phyloP scores from a whole-genome alignment of 1,140 invertebrate genomes.

The Diachasmimorpha longicaudata region DNA sequence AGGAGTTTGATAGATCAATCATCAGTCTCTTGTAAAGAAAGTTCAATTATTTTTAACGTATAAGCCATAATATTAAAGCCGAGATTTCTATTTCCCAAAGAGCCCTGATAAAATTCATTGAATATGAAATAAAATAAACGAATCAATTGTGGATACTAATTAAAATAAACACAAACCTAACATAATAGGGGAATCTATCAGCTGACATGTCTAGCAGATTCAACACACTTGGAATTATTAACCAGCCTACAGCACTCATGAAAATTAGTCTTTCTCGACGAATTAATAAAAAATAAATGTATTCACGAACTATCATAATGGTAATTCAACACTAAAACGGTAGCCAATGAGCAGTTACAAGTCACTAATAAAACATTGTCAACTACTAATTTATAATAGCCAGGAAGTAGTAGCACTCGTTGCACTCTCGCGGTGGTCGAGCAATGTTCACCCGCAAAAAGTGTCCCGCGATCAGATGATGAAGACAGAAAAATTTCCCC shows the following conservation, averaged over 20 bases:
- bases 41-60: too few relatives aligned
- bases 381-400: too few relatives aligned
- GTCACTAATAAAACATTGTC: too few relatives aligned
- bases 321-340: too few relatives aligned
- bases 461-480: slow-evolving; percentile 59
- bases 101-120: too few relatives aligned
- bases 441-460: slow-evolving; percentile 60
- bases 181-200: background rate
- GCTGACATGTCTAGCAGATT: background rate
- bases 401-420: slow-evolving; percentile 32
- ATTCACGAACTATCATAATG: too few relatives aligned
- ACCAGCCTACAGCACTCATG: background rate
- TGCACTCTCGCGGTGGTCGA: slow-evolving; percentile 55
- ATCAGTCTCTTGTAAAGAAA: too few relatives aligned
- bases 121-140: background rate
- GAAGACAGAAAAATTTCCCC: slow-evolving; percentile 13
- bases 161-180: background rate
- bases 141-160: background rate
- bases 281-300: too few relatives aligned
- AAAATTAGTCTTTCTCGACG: background rate
- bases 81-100: too few relatives aligned
- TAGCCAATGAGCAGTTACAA: too few relatives aligned
- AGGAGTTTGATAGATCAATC: too few relatives aligned
- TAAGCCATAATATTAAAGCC: too few relatives aligned
- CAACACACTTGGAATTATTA: background rate